Evolutionary conservation across 53 echinoderm and acorn worm species (phyloP).

Genomic region (Glandiceps talaboti): DNA sequence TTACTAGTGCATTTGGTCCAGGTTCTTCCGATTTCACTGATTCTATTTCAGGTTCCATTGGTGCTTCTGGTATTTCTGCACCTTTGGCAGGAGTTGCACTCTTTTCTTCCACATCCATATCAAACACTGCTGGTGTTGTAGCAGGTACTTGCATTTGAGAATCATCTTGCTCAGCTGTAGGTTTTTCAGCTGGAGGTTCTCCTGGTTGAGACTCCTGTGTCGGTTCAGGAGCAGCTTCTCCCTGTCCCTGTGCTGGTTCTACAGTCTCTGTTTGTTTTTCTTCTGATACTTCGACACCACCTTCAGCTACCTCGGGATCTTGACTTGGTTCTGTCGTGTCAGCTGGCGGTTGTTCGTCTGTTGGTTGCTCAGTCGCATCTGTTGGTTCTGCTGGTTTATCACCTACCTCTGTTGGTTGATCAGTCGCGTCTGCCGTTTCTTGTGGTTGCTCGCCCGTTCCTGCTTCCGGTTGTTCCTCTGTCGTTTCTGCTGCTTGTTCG

Average conservation of each 20-base stretch:
- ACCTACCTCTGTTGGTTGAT: not conserved
- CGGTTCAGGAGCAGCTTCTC: not conserved
- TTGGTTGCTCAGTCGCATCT: not conserved
- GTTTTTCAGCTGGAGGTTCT: constrained; percentile 3
- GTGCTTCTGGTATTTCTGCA: not conserved
- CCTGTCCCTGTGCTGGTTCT: no score
- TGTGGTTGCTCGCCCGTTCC: constrained; percentile 5
- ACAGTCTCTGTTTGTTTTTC: not conserved
- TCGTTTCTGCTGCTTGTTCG: not conserved
- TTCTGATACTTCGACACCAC: constrained; percentile 8
- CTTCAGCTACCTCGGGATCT: constrained; percentile 13
- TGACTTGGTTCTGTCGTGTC: constrained; percentile 7
- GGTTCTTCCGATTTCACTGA: not conserved
- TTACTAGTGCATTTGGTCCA: constrained; percentile 45
- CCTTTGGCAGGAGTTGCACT: not conserved
- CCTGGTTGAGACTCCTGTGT: constrained; percentile 3
- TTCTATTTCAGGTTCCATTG: not conserved
- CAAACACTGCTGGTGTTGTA: not conserved
- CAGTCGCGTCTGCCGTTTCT: not conserved
- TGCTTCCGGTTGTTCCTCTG: constrained; percentile 5
- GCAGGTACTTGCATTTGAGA: not conserved
- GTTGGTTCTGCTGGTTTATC: not conserved
- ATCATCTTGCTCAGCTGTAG: not conserved
- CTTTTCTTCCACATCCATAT: not conserved
- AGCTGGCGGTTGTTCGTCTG: constrained; percentile 5